Evolutionary conservation across 1,140 invertebrate genomes (phyloP).

Genomic region (Drosophila pruinosa): DNA sequence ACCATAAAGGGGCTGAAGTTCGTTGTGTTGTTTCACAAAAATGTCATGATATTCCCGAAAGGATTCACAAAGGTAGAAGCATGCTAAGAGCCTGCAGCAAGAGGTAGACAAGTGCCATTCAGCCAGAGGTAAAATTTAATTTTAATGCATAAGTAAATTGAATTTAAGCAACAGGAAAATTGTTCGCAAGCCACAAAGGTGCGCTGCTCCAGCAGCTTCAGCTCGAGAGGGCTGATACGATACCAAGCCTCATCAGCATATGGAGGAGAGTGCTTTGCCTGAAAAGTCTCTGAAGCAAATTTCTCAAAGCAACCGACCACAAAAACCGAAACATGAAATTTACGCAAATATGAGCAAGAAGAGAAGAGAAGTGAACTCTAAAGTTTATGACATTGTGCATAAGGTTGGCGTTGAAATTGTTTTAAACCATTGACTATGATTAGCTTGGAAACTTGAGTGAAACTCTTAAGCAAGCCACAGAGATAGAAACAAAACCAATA

Average conservation of each 20-base stretch:
- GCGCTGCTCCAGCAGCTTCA: neutral
- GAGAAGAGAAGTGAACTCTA: neutral
- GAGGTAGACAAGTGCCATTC: neutral
- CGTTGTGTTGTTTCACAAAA: slow-evolving; percentile 19
- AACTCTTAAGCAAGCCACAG: no score
- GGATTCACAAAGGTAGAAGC: neutral
- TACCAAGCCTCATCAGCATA: neutral
- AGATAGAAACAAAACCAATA: no score
- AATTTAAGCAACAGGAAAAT: slow-evolving; percentile 76
- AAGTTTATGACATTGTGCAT: neutral
- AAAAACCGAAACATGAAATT: slow-evolving; percentile 49
- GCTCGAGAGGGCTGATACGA: neutral
- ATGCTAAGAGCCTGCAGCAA: neutral
- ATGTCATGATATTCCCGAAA: neutral
- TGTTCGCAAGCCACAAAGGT: slow-evolving; percentile 58
- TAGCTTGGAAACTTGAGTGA: neutral
- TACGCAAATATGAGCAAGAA: slow-evolving; percentile 23
- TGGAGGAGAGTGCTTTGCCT: neutral
- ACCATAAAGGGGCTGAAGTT: neutral
- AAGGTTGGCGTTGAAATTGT: neutral
- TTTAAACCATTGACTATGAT: slow-evolving; percentile 2
- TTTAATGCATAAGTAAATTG: slow-evolving; percentile 71
- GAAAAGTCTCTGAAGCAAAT: slow-evolving; percentile 1
- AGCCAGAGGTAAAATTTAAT: slow-evolving; percentile 51
- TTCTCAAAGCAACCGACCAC: slow-evolving; percentile 37